Evolutionary conservation across 1,140 invertebrate genomes (phyloP).

Genomic region (Globodera rostochiensis): DNA sequence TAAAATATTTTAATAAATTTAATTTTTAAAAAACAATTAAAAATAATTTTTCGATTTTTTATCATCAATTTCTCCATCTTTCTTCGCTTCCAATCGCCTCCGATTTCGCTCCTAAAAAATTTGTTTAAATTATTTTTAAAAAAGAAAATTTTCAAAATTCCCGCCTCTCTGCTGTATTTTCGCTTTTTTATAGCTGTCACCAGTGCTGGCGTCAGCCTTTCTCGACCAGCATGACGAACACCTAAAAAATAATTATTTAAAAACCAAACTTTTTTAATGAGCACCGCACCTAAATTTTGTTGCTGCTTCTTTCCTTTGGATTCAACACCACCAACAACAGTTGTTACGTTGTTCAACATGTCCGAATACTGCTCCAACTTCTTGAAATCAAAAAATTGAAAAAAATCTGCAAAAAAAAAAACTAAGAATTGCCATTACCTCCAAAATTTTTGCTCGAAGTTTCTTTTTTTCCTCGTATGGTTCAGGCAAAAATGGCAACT

Average conservation of each 20-base stretch:
- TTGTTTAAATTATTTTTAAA: neutral
- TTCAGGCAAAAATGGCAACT: neutral
- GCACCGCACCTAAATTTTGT: no score
- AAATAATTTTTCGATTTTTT: no score
- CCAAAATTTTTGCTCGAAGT: neutral
- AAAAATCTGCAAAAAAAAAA: neutral
- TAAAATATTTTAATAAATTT: no score
- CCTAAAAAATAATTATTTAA: neutral
- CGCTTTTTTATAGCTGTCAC: neutral
- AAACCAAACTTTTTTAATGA: no score
- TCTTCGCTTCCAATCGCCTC: neutral
- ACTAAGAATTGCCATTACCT: neutral
- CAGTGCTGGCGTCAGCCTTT: neutral
- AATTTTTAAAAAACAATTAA: no score
- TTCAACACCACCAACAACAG: neutral
- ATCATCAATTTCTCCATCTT: neutral
- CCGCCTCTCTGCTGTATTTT: neutral
- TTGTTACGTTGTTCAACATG: neutral
- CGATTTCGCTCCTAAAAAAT: slow-evolving; percentile 1
- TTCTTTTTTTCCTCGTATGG: neutral
- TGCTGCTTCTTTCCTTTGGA: neutral
- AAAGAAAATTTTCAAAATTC: neutral
- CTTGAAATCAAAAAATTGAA: neutral
- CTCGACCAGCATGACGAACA: neutral
- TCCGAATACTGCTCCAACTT: neutral